Evolutionary conservation across 2,113 vertebrate species (phyloP).

Genomic region (Datnioides undecimradiatus): DNA sequence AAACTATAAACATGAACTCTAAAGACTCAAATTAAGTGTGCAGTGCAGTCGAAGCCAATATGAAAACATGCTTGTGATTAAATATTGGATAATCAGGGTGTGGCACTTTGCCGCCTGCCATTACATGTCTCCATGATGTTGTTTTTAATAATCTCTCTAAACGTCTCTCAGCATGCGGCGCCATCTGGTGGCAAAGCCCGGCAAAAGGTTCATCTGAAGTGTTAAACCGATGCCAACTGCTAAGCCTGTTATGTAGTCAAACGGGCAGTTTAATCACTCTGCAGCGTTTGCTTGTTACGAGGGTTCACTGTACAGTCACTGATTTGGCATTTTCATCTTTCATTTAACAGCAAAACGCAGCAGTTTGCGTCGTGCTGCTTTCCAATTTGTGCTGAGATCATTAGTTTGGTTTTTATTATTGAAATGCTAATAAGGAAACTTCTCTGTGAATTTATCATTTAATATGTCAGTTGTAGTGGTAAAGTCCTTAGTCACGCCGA

Average conservation of each 20-base stretch:
- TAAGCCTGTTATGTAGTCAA: not conserved
- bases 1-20: not conserved
- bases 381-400: not conserved
- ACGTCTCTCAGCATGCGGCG: no score
- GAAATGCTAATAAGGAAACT: conserved; percentile 1
- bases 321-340: not conserved
- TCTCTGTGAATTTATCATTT: not conserved
- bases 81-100: not conserved
- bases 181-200: conserved; percentile 27
- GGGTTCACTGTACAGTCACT: not conserved
- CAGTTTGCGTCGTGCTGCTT: not conserved
- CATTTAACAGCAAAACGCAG: not conserved
- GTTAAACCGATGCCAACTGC: not conserved
- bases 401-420: not conserved
- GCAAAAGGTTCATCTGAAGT: not conserved
- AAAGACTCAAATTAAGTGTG: not conserved
- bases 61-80: not conserved
- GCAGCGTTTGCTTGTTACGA: not conserved
- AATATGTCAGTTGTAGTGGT: not conserved
- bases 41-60: not conserved
- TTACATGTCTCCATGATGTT: not conserved
- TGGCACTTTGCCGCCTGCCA: not conserved
- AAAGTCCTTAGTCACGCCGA: not conserved
- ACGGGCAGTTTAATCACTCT: not conserved
- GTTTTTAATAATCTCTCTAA: not conserved